Conservation (phyloP, 2,797 vertebrate genomes). For the Cossypha caffra region DNA sequence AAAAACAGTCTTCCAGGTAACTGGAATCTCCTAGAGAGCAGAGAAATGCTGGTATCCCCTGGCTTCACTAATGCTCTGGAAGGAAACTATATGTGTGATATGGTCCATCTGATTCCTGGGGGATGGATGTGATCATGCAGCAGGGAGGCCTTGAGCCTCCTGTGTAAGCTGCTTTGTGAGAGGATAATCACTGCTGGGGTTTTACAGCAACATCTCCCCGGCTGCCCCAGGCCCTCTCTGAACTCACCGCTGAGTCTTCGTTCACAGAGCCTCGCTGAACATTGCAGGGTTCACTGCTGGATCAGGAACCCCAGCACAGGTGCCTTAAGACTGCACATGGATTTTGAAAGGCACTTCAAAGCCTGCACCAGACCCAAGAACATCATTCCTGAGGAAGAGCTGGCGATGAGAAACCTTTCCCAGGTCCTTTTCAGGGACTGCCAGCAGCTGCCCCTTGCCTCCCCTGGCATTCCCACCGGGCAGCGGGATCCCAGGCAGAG, state of each 20-base stretch:
- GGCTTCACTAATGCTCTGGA: background rate
- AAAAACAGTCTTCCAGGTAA: background rate
- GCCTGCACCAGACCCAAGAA: background rate
- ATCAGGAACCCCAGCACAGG: background rate
- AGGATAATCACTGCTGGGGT: background rate
- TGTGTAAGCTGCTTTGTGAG: background rate
- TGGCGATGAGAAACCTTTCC: accelerated
- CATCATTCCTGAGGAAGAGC: background rate
- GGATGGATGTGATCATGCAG: background rate
- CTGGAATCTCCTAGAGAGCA: background rate
- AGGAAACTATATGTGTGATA: background rate
- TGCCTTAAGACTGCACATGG: background rate
- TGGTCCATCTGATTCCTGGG: background rate
- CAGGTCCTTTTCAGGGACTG: background rate
- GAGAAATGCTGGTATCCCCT: background rate
- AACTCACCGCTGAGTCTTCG: accelerated
- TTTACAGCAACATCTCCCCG: background rate
- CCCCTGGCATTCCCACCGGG: background rate
- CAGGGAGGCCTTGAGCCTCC: background rate
- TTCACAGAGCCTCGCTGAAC: accelerated
- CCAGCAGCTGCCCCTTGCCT: background rate
- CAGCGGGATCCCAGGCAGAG: background rate
- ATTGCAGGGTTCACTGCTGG: accelerated
- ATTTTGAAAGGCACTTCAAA: background rate
- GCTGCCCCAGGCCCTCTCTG: background rate